A percentile compares a stretch with the other conserved stretches of the same genome.
Conservation (phyloP, 2,113 vertebrate genomes). For the Chloropsis hardwickii region DNA sequence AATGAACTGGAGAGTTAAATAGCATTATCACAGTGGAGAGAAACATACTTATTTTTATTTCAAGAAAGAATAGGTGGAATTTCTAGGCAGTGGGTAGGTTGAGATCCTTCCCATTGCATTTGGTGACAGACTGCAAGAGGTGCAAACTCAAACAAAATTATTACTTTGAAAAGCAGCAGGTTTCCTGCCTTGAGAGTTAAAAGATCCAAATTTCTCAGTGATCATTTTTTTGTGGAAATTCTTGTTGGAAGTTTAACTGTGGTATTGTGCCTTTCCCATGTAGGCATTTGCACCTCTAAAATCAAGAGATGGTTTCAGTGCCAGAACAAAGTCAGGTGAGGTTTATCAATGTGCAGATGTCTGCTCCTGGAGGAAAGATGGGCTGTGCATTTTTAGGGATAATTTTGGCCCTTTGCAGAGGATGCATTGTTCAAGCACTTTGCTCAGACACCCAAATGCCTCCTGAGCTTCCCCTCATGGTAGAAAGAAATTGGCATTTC, state of each 20-base stretch:
- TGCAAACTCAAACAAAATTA: background rate
- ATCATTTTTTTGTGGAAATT: background rate
- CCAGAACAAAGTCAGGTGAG: background rate
- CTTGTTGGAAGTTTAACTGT: background rate
- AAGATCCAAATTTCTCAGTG: background rate
- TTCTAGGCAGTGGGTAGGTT: background rate
- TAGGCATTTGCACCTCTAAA: background rate
- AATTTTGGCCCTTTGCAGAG: background rate
- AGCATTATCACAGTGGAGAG: background rate
- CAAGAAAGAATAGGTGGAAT: background rate
- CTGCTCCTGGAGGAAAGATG: background rate
- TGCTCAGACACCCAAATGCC: background rate
- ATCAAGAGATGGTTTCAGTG: fast-evolving
- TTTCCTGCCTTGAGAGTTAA: background rate
- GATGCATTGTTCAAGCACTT: background rate
- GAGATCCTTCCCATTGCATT: background rate
- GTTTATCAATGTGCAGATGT: background rate
- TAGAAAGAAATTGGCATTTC: background rate
- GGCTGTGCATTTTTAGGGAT: background rate
- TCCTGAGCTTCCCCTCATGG: background rate
- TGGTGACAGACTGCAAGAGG: background rate
- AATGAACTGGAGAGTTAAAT: slow-evolving; percentile 18
- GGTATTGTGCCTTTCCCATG: fast-evolving
- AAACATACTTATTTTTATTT: background rate
- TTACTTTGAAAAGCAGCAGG: background rate